Base-by-base conservation (phyloP, 2,113 vertebrate species). In the Pseudorasbora parva region DNA sequence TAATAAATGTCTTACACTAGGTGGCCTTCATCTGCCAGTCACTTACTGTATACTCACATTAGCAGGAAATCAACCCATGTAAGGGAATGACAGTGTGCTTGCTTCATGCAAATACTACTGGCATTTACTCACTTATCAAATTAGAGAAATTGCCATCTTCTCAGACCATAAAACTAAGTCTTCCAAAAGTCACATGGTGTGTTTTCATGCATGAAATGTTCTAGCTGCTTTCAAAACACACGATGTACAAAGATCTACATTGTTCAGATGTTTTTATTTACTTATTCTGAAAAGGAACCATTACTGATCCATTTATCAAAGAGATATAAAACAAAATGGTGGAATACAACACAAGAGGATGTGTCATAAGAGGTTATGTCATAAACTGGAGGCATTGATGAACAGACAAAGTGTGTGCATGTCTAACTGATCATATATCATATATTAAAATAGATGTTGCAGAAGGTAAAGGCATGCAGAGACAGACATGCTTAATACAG, bases 401-500 rank as follows among this genome's bases (percentile, higher is more conserved):
- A 71, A 45, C 68, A 45, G 6, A 71, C 11, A 54, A 2, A 25
- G 41, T 14, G n/a, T 25, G n/a, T n/a, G n/a, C n/a, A n/a, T n/a
- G 2, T 25, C 41, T 12, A n/a, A 8, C 5, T 27, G 12, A 12
- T 86, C 89, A 92, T 76, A 92, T 78, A 3, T 93, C 90, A 41
- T 92, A 93, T 3, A 93, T 81, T 54, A 92, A 66, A 49, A 92
- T 64, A 4, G 87, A 76, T 0, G 87, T 2, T 0, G 80, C 82
- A 49, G 75, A 56, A 0, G 64, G 51, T 43, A 90, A 54, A 3
- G 4, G 45, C 89, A 91, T 84, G 83, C 89, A 91, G 56, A 83
- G 77, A 12, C 88, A 30, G 57, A 93, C 80, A 19, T 90, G 81
- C 25, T 90, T 92, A 73, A 33, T 79, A 3, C 89, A 91, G 49